phyloP scores from a whole-genome alignment of 2,113 vertebrate genomes.

The Illadopsis cleaveri region DNA sequence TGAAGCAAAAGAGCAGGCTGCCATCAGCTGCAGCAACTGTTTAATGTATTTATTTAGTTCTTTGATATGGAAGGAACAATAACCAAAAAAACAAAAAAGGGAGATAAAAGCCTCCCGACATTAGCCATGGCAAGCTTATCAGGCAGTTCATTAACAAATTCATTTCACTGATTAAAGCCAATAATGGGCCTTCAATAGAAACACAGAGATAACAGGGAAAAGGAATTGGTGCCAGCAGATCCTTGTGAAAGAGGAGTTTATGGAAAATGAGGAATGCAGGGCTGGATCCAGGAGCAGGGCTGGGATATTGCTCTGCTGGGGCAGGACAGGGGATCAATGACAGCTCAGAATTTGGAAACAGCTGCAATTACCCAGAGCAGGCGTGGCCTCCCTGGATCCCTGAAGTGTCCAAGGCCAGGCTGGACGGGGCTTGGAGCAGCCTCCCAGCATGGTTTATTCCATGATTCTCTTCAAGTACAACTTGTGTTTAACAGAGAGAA shows the following conservation, averaged over 20 bases:
- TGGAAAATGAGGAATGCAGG: fast-evolving
- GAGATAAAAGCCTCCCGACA: neutral
- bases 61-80: neutral
- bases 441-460: neutral
- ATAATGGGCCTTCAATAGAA: neutral
- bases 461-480: fast-evolving
- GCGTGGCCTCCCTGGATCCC: neutral
- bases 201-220: fast-evolving
- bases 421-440: neutral
- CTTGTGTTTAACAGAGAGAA: neutral
- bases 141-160: neutral
- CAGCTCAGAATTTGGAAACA: fast-evolving
- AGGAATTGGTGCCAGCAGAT: neutral
- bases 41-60: neutral
- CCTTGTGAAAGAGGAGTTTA: fast-evolving
- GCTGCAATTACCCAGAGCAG: too few relatives aligned
- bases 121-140: neutral
- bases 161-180: neutral
- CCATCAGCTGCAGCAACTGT: neutral
- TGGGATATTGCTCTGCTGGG: fast-evolving
- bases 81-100: neutral
- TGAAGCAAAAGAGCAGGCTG: neutral
- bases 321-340: neutral
- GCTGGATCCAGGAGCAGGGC: fast-evolving
- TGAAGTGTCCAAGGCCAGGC: fast-evolving